Base-by-base conservation (phyloP, 2,797 vertebrate genomes). In the Lithobates pipiens region DNA sequence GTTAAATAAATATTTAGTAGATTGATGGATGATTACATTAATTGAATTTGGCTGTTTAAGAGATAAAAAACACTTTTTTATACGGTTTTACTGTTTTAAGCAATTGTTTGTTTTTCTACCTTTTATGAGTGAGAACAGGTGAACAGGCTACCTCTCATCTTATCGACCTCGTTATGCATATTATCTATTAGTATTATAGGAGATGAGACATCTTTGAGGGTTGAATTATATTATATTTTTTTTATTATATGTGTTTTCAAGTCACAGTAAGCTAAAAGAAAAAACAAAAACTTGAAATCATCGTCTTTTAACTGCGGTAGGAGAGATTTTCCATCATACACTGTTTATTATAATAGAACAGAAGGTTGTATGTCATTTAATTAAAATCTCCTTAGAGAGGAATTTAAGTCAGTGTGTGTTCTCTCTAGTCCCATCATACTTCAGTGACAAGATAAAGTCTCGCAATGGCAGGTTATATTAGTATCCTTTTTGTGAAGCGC, bases 281-380 rank as follows among this genome's bases (percentile, higher is more conserved):
- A 54, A 74, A 0, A 39, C 32, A 32, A 32, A 32, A 32, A 25
- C 42, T 46, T 72, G 23, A 44, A 74, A 74, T 44, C 36, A 46
- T 11, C 23, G 39, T 73, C 44, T 10, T 73, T 73, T 74, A 72
- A 34, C 69, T 73, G 32, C 50, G 6, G 61, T 73, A 72, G n/a
- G n/a, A 73, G 18, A 18, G 79, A 61, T 81, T 3, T 15, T 73
- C 25, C 69, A 81, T 34, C 44, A 42, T 61, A 50, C 46, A 61
- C 32, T 81, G 46, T 74, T 46, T 74, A 74, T 74, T 74, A 90
- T 92, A 93, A 91, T 91, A 92, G 94, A 93, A 91, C 91, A 90
- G 94, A 94, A 92, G 92, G 92, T 94, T 91, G 93, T 91, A 93
- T 74, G 42, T 72, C 54, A 50, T 72, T 61, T 72, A 57, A 71